Evolutionary conservation across 2,113 vertebrate species (phyloP), one percentile per base, ranked within the genome.

Genomic region (Ceyx melanurus): DNA sequence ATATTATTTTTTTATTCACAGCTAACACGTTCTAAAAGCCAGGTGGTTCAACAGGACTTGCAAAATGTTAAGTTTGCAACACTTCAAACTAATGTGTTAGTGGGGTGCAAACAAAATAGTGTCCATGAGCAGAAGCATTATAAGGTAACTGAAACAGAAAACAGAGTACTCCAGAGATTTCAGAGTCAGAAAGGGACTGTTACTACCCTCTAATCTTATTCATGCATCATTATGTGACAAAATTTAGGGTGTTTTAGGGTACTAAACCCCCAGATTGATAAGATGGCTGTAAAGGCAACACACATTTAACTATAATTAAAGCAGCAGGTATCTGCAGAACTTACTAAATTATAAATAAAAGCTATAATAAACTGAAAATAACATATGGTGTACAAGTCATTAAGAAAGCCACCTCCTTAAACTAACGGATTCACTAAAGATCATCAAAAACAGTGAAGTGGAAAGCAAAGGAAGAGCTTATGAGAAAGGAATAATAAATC

Each of bases 341-440:
- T 81, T 94, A 74, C 26, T 83, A 31, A 60, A 86, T 83, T 74
- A 61, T 35, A 88, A 84, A 68, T 25, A 86, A 83, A 93, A 92
- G 5, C 10, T 40, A 78, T 10, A 74, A 76, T 46, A 78, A 70
- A 81, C 6, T 23, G 21, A 70, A 81, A 90, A 18, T 35, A 89
- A 64, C 57, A 75, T 35, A 68, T 67, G 18, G 46, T 35, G 3
- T n/a, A 8, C 21, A 42, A 91, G 23, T 45, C 48, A 61, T 88
- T 93, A 90, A 81, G 80, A 90, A 74, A 94, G 29, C 6, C 45
- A 67, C 29, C 13, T 94, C 53, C 23, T 86, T 72, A 74, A 86
- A 81, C 19, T 46, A 81, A 65, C 37, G 37, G 11, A 78, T 90
- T 71, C 19, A 54, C 22, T 75, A 37, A 66, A 75, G 23, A 50